Base-by-base conservation (phyloP, 2,888 invertebrate genomes). In the Eupithecia inturbata region DNA sequence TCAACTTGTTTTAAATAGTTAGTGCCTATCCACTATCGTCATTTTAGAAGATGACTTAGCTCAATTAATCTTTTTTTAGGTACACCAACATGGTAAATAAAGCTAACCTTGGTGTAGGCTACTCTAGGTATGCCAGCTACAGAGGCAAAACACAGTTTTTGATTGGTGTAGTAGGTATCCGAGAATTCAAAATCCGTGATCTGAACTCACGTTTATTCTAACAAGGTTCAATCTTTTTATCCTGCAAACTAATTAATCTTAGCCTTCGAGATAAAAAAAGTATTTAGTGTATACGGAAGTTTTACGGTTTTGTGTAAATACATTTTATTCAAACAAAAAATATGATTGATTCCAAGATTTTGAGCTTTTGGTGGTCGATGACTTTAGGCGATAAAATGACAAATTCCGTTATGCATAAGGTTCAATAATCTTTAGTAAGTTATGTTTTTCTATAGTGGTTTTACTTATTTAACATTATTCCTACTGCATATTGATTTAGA, bases 171-270 rank as follows among this genome's bases (percentile, higher is more conserved):
- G n/a, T n/a, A 22, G 53, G 22, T 53, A 53, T 57, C 14, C 12
- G 26, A 57, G 26, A 26, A 1, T 66, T 67, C 39, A 73, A 68
- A 70, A 26, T 72, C 64, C 78, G 74, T 78, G 76, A 78, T 57
- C 63, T 26, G 71, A 73, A 74, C 74, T 72, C 72, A 79, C 79
- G 78, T 71, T 78, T 72, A 78, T 78, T 79, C 77, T 67, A 73
- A 76, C 75, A 78, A 81, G 73, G 79, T 72, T 67, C 22, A 74
- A 62, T 76, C 31, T 28, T 49, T 72, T 76, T 77, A 77, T 60
- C 74, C 64, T 76, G 74, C 72, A 73, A 71, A 71, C 49, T 68
- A 49, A 71, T 73, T 76, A 73, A 73, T 71, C 68, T 66, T 19
- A 74, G 68, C 77, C 77, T 77, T 78, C 76, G 72, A 67, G 68